These are phyloP conservation scores for Popillia japonica DNA, from an alignment of 1,140 invertebrate genomes.

Conservation along the genomic window DNA sequence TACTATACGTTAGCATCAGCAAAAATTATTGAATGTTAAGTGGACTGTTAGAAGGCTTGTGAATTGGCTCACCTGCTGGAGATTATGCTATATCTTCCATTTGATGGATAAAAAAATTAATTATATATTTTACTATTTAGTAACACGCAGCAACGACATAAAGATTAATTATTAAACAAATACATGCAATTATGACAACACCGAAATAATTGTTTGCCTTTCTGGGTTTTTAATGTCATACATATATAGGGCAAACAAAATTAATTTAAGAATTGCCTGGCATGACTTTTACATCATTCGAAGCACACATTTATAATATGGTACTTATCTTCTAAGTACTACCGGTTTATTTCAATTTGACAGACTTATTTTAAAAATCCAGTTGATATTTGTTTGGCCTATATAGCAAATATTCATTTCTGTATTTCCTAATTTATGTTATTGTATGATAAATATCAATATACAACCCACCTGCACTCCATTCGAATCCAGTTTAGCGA, in stretches of 20 bases:
- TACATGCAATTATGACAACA: neutral
- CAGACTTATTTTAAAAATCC: conserved; percentile 17
- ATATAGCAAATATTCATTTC: neutral
- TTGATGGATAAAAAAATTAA: neutral
- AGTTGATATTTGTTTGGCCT: neutral
- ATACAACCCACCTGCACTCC: conserved; percentile 68
- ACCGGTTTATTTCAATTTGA: conserved; percentile 12
- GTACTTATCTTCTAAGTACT: neutral
- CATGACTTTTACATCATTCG: neutral
- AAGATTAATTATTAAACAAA: neutral
- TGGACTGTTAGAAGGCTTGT: no score
- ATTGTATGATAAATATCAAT: conserved; percentile 46
- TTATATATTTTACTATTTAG: neutral
- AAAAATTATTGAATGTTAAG: no score
- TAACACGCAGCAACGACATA: neutral
- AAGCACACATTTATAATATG: neutral
- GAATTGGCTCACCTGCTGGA: neutral
- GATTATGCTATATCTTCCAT: conserved; percentile 34
- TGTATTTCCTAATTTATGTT: conserved; percentile 50
- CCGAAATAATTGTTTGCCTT: conserved; percentile 2
- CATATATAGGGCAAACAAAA: conserved; percentile 26
- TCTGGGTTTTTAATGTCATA: neutral
- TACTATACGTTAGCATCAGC: no score
- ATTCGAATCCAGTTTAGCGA: conserved; percentile 83
- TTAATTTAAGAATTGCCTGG: neutral